Base-by-base conservation (phyloP, 2,113 vertebrate species). In the Corythaeola cristata region DNA sequence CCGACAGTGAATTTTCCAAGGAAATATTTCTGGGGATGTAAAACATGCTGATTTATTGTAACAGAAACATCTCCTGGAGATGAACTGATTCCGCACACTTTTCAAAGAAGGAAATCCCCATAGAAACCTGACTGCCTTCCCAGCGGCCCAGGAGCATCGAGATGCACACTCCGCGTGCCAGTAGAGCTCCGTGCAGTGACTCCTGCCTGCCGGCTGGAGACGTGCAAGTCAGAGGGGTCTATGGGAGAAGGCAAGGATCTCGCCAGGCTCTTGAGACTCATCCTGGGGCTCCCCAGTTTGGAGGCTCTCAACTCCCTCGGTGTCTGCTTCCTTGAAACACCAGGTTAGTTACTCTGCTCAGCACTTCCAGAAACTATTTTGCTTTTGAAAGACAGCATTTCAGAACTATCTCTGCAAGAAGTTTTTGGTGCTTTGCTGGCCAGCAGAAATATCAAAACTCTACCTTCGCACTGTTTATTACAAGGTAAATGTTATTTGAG, bases 111-210 rank as follows among this genome's bases (percentile, higher is more conserved):
- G 71, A 95, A 88, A 93, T 96, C 67, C 96, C 96, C 88, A 96
- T 95, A 95, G 96, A 96, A 96, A 97, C 92, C 73, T 79, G 87
- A 15, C 49, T 77, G 90, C 77, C 77, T 85, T 79, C 53, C 84
- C 93, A 77, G 88, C 92, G 73, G 90, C 91, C 59, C 5, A 0
- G 47, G 53, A 82, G 77, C 84, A 12, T 22, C 0, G 1, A 33
- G 71, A 24, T 21, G 58, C 53, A 58, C 0, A 0, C 41, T 37
- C 28, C 9, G 1, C 0, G 3, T 24, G 50, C 45, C 8, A 3
- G 73, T 19, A 78, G 47, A 17, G 15, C 7, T 1, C 20, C 2
- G 1, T 5, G 1, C 18, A 52, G 30, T 18, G 49, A 69, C 59
- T 85, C 44, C 37, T 4, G 8, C 8, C 84, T 14, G 63, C 32